Evolutionary conservation across 1,140 invertebrate species (phyloP), one percentile per base, ranked within the genome.

Genomic region (Formica selysi): DNA sequence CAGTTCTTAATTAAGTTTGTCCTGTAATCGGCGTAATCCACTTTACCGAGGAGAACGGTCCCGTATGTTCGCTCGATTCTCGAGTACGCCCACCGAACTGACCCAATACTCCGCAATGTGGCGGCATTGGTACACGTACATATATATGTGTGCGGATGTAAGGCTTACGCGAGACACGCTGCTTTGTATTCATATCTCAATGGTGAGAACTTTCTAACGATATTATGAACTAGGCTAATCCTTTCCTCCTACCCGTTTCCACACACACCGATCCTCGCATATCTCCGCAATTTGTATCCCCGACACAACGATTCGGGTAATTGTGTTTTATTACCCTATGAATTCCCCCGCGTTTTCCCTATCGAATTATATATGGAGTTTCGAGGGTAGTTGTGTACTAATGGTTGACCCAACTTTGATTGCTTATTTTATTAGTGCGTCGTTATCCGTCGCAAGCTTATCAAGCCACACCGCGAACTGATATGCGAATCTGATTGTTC

Each of bases 21-120:
- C 74, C 79, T 84, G 86, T 79, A 80, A 90, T 90, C 88, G 86
- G 10, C 8, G 86, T 87, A 90, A 90, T 90, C 88, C 88, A 90
- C 88, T 90, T 90, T 90, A 59, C 38, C 38, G 62, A 36, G 19
- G 76, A 86, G 85, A 74, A 78, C 29, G 76, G 71, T 76, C 38
- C 70, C 84, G 67, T 87, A 71, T 38, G 73, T 41, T 64, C 79
- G 19, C 68, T 32, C 68, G 48, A 80, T 83, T 73, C 29, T 41
- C 68, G 38, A n/a, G 67, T 26, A 64, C 44, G 71, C 74, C 74
- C 83, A 32, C 44, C n/a, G 44, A 57, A 81, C 64, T 87, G 86
- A 84, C 87, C 85, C 44, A 70, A 44, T 76, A 67, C 71, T 67
- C 32, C 38, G 54, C 79, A 61, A 74, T 32, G 38, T 65, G 19